Evolutionary conservation across 2,797 vertebrate species (phyloP).

Genomic region (Phylloscopus collybita): DNA sequence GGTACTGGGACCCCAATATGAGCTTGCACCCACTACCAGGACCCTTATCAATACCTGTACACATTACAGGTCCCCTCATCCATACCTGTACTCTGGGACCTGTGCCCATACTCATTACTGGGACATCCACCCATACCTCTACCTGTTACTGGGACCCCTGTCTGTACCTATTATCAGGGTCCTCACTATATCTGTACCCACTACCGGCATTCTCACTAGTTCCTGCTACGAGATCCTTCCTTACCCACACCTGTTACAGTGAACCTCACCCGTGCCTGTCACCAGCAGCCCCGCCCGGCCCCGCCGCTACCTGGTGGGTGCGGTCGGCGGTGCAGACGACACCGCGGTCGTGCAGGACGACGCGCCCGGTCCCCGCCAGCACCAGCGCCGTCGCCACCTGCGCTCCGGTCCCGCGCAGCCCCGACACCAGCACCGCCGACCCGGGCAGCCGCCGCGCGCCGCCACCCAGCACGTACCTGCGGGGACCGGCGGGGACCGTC

Average conservation of each 20-base stretch:
- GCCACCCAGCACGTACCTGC: slow-evolving; percentile 87
- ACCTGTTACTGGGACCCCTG: rapidly evolving
- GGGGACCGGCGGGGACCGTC: neutral
- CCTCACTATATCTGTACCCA: neutral
- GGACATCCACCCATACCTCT: neutral
- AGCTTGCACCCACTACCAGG: rapidly evolving
- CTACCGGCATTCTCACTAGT: neutral
- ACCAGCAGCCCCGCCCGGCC: neutral
- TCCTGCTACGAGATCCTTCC: neutral
- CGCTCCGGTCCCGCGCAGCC: slow-evolving; percentile 87
- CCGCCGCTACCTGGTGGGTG: slow-evolving; percentile 83
- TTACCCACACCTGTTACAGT: neutral
- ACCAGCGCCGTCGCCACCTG: slow-evolving; percentile 90
- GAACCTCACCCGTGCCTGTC: neutral
- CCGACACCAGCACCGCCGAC: slow-evolving; percentile 83
- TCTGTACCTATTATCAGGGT: neutral
- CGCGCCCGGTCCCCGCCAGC: slow-evolving; percentile 85
- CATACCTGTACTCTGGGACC: neutral
- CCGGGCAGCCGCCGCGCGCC: slow-evolving; percentile 79
- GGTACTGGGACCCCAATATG: neutral
- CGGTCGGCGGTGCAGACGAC: slow-evolving; percentile 75
- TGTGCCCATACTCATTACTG: neutral
- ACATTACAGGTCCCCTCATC: neutral
- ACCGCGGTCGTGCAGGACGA: slow-evolving; percentile 86
- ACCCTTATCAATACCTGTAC: neutral